Percentiles rank a stretch among this genome's conserved stretches.
Conservation (phyloP, 2,113 vertebrate genomes). For the Hemichromis elongatus region DNA sequence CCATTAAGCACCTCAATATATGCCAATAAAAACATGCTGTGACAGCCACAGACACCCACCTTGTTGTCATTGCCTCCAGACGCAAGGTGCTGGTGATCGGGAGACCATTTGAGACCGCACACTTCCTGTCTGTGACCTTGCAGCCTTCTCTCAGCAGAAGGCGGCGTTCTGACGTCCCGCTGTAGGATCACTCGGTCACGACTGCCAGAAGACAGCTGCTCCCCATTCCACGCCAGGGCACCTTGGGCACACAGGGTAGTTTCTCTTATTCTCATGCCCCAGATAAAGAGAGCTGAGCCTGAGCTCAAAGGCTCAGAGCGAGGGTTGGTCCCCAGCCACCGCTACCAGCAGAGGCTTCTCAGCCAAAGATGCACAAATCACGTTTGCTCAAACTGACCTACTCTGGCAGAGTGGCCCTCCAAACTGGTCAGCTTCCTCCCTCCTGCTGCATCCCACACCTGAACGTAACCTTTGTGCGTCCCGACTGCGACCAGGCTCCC, state of each 20-base stretch:
- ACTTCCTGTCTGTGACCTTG: conserved; percentile 80
- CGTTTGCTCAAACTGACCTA: conserved; percentile 64
- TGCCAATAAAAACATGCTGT: background rate
- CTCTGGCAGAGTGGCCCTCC: conserved; percentile 78
- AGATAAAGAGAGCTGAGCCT: background rate
- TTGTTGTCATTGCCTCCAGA: conserved; percentile 82
- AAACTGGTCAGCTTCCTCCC: conserved; percentile 78
- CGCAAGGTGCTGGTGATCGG: conserved; percentile 80
- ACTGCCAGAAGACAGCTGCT: conserved; percentile 80
- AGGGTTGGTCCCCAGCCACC: background rate
- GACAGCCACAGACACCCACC: conserved; percentile 49
- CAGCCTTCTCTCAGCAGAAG: conserved; percentile 71
- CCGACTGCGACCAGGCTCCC: conserved; percentile 78
- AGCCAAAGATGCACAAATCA: background rate
- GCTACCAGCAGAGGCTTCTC: background rate
- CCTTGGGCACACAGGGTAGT: conserved; percentile 41
- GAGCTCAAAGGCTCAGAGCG: background rate
- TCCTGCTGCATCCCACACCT: conserved; percentile 80
- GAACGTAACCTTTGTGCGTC: conserved; percentile 79
- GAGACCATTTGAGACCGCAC: conserved; percentile 81
- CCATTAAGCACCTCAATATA: background rate
- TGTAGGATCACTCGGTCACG: conserved; percentile 78
- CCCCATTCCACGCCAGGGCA: conserved; percentile 79
- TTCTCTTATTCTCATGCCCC: background rate
- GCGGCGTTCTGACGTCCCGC: conserved; percentile 71